Conservation (phyloP, 2,888 invertebrate species). For the Rhimphoctona megacephalus region DNA sequence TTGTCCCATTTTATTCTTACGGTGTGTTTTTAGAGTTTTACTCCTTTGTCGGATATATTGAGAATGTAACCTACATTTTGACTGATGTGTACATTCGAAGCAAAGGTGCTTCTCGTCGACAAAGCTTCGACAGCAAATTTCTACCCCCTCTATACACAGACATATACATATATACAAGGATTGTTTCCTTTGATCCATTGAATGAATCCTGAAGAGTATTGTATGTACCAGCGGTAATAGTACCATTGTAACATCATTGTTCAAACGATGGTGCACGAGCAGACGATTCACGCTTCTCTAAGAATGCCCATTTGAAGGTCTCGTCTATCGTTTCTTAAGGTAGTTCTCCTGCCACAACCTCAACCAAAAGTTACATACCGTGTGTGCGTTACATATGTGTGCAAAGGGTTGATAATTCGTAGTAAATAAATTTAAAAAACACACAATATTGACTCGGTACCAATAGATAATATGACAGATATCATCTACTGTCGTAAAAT, state of each 20-base stretch:
- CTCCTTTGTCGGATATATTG: neutral
- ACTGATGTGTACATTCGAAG: conserved; percentile 63
- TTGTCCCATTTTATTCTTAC: neutral
- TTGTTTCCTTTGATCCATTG: conserved; percentile 37
- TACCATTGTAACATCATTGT: conserved; percentile 20
- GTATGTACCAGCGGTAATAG: conserved; percentile 40
- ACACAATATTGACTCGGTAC: too few relatives aligned
- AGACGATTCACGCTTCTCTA: conserved; percentile 25
- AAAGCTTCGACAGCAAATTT: conserved; percentile 15
- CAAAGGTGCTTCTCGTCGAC: conserved; percentile 60
- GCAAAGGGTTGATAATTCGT: too few relatives aligned
- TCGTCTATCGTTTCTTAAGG: conserved; percentile 5
- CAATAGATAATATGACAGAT: too few relatives aligned
- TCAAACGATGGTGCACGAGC: conserved; percentile 20
- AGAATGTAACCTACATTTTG: conserved; percentile 58
- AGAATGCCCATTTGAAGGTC: conserved; percentile 10
- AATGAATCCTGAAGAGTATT: conserved; percentile 29
- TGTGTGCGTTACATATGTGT: too few relatives aligned
- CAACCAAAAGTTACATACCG: too few relatives aligned
- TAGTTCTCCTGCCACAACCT: too few relatives aligned
- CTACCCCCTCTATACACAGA: neutral
- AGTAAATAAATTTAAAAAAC: too few relatives aligned
- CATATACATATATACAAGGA: conserved; percentile 14
- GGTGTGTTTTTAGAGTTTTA: neutral
- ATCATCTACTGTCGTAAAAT: too few relatives aligned